phyloP scores from a whole-genome alignment of 1,140 invertebrate species.

The Ceratina australensis region DNA sequence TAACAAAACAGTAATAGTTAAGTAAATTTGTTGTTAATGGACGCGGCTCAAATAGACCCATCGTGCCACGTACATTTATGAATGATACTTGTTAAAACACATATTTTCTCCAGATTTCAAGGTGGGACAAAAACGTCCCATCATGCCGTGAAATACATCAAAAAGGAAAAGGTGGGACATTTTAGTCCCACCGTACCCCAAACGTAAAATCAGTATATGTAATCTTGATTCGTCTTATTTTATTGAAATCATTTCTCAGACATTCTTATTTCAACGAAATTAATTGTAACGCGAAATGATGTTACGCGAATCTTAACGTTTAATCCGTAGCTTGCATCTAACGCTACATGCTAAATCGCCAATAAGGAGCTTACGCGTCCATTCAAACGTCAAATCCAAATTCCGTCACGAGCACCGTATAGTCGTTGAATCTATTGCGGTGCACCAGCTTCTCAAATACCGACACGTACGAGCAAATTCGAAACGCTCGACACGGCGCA shows the following conservation, averaged over 20 bases:
- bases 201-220: too few relatives aligned
- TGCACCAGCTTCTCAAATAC: neutral
- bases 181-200: too few relatives aligned
- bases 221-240: too few relatives aligned
- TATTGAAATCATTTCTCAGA: neutral
- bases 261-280: neutral
- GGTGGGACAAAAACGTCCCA: too few relatives aligned
- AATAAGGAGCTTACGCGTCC: neutral
- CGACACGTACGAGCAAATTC: slow-evolving; percentile 2
- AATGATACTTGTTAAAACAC: too few relatives aligned
- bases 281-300: neutral
- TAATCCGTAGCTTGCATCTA: neutral
- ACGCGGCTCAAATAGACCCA: too few relatives aligned
- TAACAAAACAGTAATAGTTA: too few relatives aligned
- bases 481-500: neutral
- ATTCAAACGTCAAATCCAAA: neutral
- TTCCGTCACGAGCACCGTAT: neutral
- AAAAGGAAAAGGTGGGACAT: too few relatives aligned
- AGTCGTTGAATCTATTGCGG: neutral
- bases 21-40: too few relatives aligned
- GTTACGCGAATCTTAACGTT: neutral
- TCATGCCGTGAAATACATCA: too few relatives aligned
- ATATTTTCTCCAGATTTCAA: too few relatives aligned
- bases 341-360: neutral
- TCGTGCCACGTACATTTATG: too few relatives aligned